Percentiles rank a stretch among this genome's conserved stretches.
phyloP scores from a whole-genome alignment of 2,888 invertebrate genomes.

The Tetragnatha montana region DNA sequence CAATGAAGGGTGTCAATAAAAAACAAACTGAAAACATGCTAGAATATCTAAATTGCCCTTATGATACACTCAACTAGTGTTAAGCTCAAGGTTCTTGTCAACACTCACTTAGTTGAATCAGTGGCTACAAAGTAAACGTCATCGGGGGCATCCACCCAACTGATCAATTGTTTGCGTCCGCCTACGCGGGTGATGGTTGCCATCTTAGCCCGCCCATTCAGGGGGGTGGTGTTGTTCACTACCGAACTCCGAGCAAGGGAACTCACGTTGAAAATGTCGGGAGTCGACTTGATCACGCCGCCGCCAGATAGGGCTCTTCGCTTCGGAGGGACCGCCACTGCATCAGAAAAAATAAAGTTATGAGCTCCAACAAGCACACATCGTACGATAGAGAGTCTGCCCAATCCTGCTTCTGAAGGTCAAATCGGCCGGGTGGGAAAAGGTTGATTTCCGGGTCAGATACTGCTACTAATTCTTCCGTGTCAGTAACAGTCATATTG shows the following conservation, averaged over 20 bases:
- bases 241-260: conserved; percentile 63
- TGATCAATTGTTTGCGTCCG: conserved; percentile 88
- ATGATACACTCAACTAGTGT: conserved; percentile 6
- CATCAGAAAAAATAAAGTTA: neutral
- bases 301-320: conserved; percentile 58
- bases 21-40: conserved; percentile 61
- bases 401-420: too few species aligned
- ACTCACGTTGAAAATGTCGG: conserved; percentile 69
- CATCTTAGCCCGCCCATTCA: conserved; percentile 89
- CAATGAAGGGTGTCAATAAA: conserved; percentile 56
- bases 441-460: too few species aligned
- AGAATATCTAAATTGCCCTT: conserved; percentile 70
- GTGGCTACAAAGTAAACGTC: conserved; percentile 97
- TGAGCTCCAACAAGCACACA: too few species aligned
- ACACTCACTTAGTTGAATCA: conserved; percentile 88
- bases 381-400: too few species aligned
- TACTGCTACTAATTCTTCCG: too few species aligned
- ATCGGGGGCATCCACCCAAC: conserved; percentile 98
- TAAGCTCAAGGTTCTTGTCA: conserved; percentile 25
- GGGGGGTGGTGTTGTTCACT: conserved; percentile 66
- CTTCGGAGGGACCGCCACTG: conserved; percentile 59
- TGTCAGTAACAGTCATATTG: too few species aligned
- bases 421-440: too few species aligned
- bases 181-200: conserved; percentile 86
- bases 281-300: conserved; percentile 61